Evolutionary conservation across 2,797 vertebrate species (phyloP).

Genomic region (Platyrinchus mystaceus): DNA sequence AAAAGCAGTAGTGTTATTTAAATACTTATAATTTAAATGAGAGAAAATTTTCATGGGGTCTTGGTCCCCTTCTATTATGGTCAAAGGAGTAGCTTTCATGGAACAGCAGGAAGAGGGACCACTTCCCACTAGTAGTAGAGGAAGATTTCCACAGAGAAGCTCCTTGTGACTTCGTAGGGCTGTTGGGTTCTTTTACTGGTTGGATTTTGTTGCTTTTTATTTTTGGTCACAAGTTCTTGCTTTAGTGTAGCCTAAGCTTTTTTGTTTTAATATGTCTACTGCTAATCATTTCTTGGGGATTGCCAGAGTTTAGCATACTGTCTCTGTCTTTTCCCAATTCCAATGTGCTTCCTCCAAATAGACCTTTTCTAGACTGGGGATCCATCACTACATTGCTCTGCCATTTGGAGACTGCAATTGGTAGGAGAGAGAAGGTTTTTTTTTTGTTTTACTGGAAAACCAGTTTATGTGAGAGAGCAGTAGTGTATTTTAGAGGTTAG

Average conservation of each 20-base stretch:
- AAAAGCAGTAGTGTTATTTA: background rate
- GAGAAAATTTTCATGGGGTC: background rate
- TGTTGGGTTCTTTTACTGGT: background rate
- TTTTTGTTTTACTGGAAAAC: background rate
- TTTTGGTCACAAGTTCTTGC: background rate
- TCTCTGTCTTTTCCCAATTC: background rate
- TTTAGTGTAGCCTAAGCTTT: background rate
- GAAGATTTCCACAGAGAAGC: background rate
- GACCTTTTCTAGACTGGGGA: background rate
- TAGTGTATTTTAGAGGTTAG: background rate
- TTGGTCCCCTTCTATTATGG: background rate
- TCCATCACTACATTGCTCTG: background rate
- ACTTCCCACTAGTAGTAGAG: background rate
- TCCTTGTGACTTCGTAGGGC: background rate
- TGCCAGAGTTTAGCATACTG: accelerated
- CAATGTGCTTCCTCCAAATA: background rate
- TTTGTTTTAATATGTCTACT: background rate
- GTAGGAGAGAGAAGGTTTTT: background rate
- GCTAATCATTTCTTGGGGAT: background rate
- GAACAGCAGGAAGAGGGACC: background rate
- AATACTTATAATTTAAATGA: background rate
- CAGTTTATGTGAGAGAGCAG: background rate
- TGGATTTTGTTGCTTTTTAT: accelerated
- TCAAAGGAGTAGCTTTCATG: background rate
- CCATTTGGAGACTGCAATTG: background rate